These are phyloP conservation scores for Microctenopoma lineatum DNA, from an alignment of 2,797 vertebrate species.

Conservation along the genomic window DNA sequence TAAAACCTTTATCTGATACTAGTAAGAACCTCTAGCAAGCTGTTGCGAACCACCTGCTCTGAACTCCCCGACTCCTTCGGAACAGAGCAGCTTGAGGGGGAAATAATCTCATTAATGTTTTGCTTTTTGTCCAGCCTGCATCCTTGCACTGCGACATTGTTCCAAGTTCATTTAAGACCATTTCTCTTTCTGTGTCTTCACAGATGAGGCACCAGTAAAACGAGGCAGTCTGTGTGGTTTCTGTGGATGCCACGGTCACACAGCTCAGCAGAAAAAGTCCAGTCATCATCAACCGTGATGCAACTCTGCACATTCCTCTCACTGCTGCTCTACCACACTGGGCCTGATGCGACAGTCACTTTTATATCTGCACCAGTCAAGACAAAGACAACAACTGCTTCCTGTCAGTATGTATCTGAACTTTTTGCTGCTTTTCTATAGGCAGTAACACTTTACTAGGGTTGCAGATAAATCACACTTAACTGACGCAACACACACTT, in stretches of 20 bases:
- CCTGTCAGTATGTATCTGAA: background rate
- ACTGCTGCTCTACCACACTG: background rate
- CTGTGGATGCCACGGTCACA: too few species aligned
- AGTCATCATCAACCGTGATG: background rate
- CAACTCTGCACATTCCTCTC: background rate
- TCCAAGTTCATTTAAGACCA: too few species aligned
- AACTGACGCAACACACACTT: background rate
- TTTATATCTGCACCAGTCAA: constrained; percentile 15
- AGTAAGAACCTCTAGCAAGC: background rate
- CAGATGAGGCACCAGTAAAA: too few species aligned
- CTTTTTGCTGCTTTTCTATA: background rate
- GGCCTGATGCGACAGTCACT: background rate
- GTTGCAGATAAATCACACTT: background rate
- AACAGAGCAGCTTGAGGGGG: background rate
- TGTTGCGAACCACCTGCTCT: background rate
- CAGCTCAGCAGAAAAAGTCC: background rate
- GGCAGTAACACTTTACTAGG: background rate
- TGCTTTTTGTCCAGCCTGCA: too few species aligned
- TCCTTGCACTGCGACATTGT: too few species aligned
- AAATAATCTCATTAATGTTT: background rate
- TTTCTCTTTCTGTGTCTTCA: too few species aligned
- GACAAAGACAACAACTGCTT: background rate
- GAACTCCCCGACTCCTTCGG: background rate
- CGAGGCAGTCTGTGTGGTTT: too few species aligned
- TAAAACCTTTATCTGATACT: background rate